Evolutionary conservation across 2,113 vertebrate species (phyloP).

Genomic region (Dromiciops gliroides): DNA sequence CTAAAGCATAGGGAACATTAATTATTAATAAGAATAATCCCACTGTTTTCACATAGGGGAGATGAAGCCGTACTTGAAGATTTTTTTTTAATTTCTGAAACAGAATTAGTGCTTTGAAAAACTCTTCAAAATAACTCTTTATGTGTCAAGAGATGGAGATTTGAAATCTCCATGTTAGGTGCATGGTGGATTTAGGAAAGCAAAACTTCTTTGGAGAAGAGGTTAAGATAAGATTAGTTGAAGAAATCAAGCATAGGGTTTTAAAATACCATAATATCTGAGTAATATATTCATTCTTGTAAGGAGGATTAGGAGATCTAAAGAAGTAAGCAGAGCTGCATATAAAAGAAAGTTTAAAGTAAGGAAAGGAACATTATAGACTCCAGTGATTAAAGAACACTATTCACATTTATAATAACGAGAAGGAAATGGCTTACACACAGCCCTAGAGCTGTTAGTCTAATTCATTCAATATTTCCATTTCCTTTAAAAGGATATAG

Average conservation of each 20-base stretch:
- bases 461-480: slow-evolving; percentile 35
- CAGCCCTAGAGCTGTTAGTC: neutral
- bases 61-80: neutral
- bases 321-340: slow-evolving; percentile 25
- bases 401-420: slow-evolving; percentile 50
- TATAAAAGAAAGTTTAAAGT: slow-evolving; percentile 60
- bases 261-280: slow-evolving; percentile 48
- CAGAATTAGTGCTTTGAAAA: slow-evolving; percentile 22
- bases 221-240: slow-evolving; percentile 61
- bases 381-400: slow-evolving; percentile 55
- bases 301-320: slow-evolving; percentile 46
- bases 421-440: slow-evolving; percentile 39
- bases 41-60: neutral
- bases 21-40: slow-evolving; percentile 44
- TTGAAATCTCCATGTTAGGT: slow-evolving; percentile 19
- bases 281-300: slow-evolving; percentile 53
- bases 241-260: slow-evolving; percentile 32
- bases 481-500: slow-evolving; percentile 47
- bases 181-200: slow-evolving; percentile 7
- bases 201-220: slow-evolving; percentile 29
- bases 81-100: slow-evolving; percentile 39
- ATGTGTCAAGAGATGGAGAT: neutral
- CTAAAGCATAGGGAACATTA: neutral
- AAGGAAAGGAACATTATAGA: slow-evolving; percentile 24
- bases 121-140: neutral